These are phyloP conservation scores for Anoplophora glabripennis DNA, from an alignment of 1,140 invertebrate species.

Conservation along the genomic window DNA sequence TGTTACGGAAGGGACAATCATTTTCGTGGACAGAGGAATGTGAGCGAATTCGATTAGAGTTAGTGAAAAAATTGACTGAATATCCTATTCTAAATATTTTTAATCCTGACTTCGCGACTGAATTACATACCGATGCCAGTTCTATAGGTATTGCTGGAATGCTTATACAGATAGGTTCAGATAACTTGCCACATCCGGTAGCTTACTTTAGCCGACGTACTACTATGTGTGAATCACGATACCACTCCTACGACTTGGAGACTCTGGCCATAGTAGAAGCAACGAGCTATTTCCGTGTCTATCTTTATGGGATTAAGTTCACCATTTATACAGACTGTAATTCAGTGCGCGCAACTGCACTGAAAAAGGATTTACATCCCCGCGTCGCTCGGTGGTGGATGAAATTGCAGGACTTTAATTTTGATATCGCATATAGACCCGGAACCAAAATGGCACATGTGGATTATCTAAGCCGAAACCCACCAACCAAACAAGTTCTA, in stretches of 20 bases:
- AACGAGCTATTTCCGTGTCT: conserved; percentile 39
- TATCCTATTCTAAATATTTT: conserved; percentile 26
- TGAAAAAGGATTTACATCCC: conserved; percentile 38
- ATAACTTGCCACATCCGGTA: not conserved
- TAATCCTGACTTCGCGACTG: conserved; percentile 18
- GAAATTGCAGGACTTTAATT: conserved; percentile 36
- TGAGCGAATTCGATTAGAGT: conserved; percentile 8
- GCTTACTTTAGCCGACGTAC: conserved; percentile 4
- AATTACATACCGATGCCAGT: conserved; percentile 27
- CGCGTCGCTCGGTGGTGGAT: conserved; percentile 45
- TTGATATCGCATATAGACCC: conserved; percentile 26
- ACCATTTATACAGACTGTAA: conserved; percentile 46
- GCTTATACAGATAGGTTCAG: conserved; percentile 10
- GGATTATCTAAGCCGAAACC: conserved; percentile 19
- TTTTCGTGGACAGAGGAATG: conserved; percentile 3
- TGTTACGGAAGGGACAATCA: not conserved
- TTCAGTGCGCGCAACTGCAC: conserved; percentile 22
- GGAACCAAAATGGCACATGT: conserved; percentile 28
- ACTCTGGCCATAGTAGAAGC: conserved; percentile 43
- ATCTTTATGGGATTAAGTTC: conserved; percentile 43
- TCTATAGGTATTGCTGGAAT: conserved; percentile 21
- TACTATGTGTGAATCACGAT: not conserved
- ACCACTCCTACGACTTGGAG: conserved; percentile 24
- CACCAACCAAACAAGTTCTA: not conserved
- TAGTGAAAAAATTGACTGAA: conserved; percentile 19